Evolutionary conservation across 1,140 invertebrate species (phyloP).

Genomic region (Ptiloglossa arizonensis): DNA sequence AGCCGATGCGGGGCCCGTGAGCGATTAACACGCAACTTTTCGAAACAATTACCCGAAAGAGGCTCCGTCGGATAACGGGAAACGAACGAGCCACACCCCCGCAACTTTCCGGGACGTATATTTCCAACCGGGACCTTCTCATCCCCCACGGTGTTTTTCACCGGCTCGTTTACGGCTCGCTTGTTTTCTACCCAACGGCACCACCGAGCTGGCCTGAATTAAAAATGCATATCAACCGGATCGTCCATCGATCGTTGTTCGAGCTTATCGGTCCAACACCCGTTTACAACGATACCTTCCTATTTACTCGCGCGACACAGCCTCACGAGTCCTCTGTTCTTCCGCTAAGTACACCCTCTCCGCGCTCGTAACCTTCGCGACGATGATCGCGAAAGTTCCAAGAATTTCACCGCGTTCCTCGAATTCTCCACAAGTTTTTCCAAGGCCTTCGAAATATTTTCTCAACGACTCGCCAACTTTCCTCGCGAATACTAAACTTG

Average conservation of each 20-base stretch:
- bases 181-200: not conserved
- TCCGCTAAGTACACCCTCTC: no score
- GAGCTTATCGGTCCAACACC: slow-evolving; percentile 33
- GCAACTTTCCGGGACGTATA: not conserved
- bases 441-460: no score
- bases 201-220: not conserved
- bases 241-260: slow-evolving; percentile 23
- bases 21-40: slow-evolving; percentile 49
- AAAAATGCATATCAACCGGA: slow-evolving; percentile 34
- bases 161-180: not conserved
- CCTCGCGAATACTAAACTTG: no score
- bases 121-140: not conserved
- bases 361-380: no score
- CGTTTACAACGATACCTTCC: slow-evolving; percentile 1
- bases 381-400: no score
- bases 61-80: not conserved
- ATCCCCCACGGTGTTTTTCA: slow-evolving; percentile 8
- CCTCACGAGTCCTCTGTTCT: no score
- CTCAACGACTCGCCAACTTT: no score
- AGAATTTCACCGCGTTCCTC: no score
- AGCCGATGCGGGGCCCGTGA: not conserved
- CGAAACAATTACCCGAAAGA: slow-evolving; percentile 41
- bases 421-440: no score
- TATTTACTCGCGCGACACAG: slow-evolving; percentile 36
- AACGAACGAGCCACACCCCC: not conserved